Conservation (phyloP, 2,888 invertebrate species). For the Acanthosepion pharaonis region DNA sequence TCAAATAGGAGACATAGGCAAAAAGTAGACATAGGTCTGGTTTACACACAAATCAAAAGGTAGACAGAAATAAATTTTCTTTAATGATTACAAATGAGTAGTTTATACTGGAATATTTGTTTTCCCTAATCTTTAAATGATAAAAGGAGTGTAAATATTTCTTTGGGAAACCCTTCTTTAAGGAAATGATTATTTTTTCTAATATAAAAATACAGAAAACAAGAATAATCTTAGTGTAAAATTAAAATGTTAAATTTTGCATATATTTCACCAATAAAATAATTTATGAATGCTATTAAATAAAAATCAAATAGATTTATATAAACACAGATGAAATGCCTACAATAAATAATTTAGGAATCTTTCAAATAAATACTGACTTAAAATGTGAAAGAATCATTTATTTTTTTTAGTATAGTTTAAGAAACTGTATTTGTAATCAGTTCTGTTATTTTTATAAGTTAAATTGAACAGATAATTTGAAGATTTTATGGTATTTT, state of each 20-base stretch:
- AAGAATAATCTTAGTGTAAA: not conserved
- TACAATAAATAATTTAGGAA: not conserved
- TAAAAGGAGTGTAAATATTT: too few species aligned
- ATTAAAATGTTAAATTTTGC: too few species aligned
- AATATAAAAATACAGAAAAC: not conserved
- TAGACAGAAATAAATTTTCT: not conserved
- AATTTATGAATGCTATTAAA: not conserved
- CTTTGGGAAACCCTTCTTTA: too few species aligned
- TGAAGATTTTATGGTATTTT: not conserved
- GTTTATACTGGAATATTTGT: not conserved
- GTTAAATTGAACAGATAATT: not conserved
- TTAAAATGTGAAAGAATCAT: not conserved
- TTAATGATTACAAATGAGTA: not conserved
- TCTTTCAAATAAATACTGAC: not conserved
- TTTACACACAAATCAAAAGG: too few species aligned
- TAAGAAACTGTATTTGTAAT: not conserved
- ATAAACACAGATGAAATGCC: not conserved
- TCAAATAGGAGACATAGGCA: too few species aligned
- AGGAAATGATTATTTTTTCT: too few species aligned
- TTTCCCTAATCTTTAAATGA: not conserved
- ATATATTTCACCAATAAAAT: too few species aligned
- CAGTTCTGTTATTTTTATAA: not conserved
- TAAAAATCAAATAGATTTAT: not conserved
- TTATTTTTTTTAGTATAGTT: not conserved
- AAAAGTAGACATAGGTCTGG: too few species aligned